Conservation (phyloP, 2,888 invertebrate genomes). For the Ichneumoninae sp. region DNA sequence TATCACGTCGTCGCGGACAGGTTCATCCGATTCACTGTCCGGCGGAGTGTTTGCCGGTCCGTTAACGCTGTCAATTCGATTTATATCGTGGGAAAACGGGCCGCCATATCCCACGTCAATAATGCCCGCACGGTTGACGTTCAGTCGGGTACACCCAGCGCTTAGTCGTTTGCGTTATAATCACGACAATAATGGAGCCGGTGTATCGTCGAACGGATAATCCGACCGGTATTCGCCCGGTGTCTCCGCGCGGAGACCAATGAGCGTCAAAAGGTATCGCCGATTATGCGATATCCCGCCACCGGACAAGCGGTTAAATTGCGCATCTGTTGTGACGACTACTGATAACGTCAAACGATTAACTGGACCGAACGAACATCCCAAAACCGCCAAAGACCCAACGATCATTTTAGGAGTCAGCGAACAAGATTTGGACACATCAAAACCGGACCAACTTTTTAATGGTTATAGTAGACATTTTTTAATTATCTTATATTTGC, state of each 20-base stretch:
- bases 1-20: neutral
- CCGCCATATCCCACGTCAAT: constrained; percentile 27
- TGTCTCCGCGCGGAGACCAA: neutral
- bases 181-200: constrained; percentile 36
- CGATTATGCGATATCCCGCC: constrained; percentile 5
- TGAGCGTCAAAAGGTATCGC: constrained; percentile 10
- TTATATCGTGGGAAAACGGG: constrained; percentile 39
- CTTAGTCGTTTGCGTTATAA: constrained; percentile 44
- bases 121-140: constrained; percentile 3
- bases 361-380: neutral
- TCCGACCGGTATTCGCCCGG: neutral
- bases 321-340: neutral
- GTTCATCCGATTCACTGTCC: neutral
- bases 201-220: constrained; percentile 30
- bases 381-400: neutral
- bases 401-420: neutral
- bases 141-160: constrained; percentile 15
- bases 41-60: constrained; percentile 13
- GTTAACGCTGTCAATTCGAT: constrained; percentile 45
- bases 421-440: too few species aligned
- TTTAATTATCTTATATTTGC: too few species aligned
- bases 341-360: neutral
- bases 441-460: too few species aligned
- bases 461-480: too few species aligned
- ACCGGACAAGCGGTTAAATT: constrained; percentile 8